A percentile compares a stretch with the other conserved stretches of the same genome.
Conservation (phyloP, 1,140 invertebrate species). For the Procambarus clarkii region DNA sequence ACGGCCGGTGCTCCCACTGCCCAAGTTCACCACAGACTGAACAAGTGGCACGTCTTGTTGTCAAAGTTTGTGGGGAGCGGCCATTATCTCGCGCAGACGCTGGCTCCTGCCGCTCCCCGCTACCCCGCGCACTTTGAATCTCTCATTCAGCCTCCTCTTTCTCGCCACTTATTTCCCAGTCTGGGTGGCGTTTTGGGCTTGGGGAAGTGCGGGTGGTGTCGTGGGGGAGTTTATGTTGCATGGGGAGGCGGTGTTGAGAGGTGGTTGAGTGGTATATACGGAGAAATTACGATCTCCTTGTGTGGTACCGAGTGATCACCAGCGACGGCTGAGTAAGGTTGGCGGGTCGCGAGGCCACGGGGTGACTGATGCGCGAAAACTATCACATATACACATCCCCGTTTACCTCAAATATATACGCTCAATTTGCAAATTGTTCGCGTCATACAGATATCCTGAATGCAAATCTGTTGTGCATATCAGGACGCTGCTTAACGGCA, state of each 20-base stretch:
- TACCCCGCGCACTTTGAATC: slow-evolving; percentile 39
- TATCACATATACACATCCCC: slow-evolving; percentile 20
- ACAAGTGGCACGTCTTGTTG: slow-evolving; percentile 69
- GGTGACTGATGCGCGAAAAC: slow-evolving; percentile 67
- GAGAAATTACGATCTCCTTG: slow-evolving; percentile 59
- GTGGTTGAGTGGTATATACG: neutral
- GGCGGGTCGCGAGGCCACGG: slow-evolving; percentile 49
- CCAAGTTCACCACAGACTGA: slow-evolving; percentile 65
- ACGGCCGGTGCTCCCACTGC: slow-evolving; percentile 59
- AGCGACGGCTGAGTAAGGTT: slow-evolving; percentile 65
- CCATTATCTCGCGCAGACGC: slow-evolving; percentile 44
- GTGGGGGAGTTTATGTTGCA: too few species aligned
- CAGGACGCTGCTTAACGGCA: too few species aligned
- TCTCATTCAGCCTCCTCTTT: neutral
- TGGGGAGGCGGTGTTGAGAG: neutral
- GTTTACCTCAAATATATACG: neutral
- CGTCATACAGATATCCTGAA: too few species aligned
- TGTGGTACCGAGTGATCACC: slow-evolving; percentile 65
- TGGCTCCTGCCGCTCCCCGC: slow-evolving; percentile 7
- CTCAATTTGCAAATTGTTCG: neutral
- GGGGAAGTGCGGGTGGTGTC: neutral
- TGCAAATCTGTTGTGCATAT: too few species aligned
- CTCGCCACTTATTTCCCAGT: neutral
- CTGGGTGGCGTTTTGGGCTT: neutral
- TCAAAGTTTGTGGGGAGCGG: slow-evolving; percentile 64